Conservation (phyloP, 37 sponge, comb jelly and placozoan species). For the Halisarca cf. caerulea region DNA sequence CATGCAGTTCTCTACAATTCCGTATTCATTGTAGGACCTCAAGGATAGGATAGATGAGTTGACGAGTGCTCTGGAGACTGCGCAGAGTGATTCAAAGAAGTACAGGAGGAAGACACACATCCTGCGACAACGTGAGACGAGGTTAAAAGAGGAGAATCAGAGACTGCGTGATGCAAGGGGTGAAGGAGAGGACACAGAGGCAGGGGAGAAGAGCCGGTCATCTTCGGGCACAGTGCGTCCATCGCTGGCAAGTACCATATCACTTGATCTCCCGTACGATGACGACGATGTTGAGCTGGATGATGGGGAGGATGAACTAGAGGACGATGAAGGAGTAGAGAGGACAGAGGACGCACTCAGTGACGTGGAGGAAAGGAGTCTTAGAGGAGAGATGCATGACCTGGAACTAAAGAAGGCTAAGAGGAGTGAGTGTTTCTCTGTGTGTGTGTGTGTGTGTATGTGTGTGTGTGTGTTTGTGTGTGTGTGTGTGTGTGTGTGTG, state of each 20-base stretch:
- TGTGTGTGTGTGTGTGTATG: too few relatives aligned
- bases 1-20: not conserved
- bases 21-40: not conserved
- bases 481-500: too few relatives aligned
- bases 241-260: not conserved
- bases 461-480: too few relatives aligned
- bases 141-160: not conserved
- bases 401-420: not conserved
- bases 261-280: not conserved
- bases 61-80: not conserved
- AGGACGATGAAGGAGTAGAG: conserved; percentile 14
- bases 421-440: conserved; percentile 3
- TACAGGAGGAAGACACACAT: not conserved
- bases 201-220: not conserved
- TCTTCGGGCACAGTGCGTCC: not conserved
- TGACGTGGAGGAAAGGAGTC: conserved; percentile 22
- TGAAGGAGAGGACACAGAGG: too few relatives aligned
- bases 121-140: not conserved
- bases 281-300: not conserved
- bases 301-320: not conserved
- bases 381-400: conserved; percentile 13
- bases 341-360: conserved; percentile 9
- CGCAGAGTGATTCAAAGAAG: not conserved
- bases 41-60: conserved; percentile 15
- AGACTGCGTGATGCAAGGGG: not conserved